Conservation (phyloP, 2,797 vertebrate genomes). For the Typhlichthys subterraneus region DNA sequence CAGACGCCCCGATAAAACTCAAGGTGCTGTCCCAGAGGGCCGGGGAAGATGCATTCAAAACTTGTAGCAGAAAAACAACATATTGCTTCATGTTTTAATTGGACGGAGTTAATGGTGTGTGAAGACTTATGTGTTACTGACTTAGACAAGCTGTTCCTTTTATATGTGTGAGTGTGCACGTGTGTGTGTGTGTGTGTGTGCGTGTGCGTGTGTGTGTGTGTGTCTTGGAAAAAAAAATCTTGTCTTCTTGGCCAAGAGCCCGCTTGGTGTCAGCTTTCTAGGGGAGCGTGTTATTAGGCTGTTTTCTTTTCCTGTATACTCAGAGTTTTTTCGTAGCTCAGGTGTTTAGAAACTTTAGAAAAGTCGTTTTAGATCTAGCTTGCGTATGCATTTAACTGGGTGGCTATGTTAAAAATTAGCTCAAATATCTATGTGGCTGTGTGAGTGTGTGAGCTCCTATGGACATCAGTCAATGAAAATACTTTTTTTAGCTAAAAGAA, state of each 20-base stretch:
- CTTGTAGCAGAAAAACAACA: slow-evolving; percentile 74
- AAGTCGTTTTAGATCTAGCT: slow-evolving; percentile 11
- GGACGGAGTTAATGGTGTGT: slow-evolving; percentile 73
- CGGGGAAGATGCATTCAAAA: slow-evolving; percentile 55
- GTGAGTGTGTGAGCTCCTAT: neutral
- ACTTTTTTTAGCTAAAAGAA: slow-evolving; percentile 51
- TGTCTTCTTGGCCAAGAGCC: slow-evolving; percentile 48
- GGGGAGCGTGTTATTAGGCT: slow-evolving; percentile 25
- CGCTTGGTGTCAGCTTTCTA: slow-evolving; percentile 32
- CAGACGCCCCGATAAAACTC: slow-evolving; percentile 50
- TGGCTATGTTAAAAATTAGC: neutral
- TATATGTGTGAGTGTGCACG: slow-evolving; percentile 27
- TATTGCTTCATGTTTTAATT: slow-evolving; percentile 82
- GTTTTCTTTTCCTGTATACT: slow-evolving; percentile 11
- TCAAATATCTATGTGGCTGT: neutral
- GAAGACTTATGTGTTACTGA: slow-evolving; percentile 73
- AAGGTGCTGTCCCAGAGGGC: slow-evolving; percentile 66
- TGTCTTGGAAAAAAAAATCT: slow-evolving; percentile 5
- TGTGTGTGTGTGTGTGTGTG: slow-evolving; percentile 25
- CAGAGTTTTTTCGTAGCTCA: slow-evolving; percentile 40
- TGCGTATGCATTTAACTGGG: neutral
- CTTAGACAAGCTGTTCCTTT: slow-evolving; percentile 76
- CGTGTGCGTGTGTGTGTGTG: slow-evolving; percentile 16
- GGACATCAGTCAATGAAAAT: neutral
- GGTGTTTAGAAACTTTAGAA: slow-evolving; percentile 24